Evolutionary conservation across 2,113 vertebrate genomes (phyloP), one percentile per base, ranked within the genome.

Genomic region (Hippocampus mohnikei): DNA sequence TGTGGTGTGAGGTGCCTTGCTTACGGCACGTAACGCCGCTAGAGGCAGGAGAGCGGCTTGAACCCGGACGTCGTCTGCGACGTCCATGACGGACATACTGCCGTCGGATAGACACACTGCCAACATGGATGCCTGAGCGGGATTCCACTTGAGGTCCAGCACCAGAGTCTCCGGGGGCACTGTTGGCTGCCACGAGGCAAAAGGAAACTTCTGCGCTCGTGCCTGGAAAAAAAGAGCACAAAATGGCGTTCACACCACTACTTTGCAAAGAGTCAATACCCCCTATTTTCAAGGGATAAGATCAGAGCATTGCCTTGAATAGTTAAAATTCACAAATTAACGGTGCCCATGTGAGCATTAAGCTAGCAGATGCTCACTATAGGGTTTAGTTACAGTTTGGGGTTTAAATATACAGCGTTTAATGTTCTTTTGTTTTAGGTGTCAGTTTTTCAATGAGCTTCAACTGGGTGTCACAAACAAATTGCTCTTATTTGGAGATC

Each of bases 121-220:
- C 87, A 95, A 82, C 90, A 95, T 89, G 50, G 92, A 82, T 0
- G 90, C 76, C 1, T 86, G 91, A 0, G 80, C 80, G 0, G 97
- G 97, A 84, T 96, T 99, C 97, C 97, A 99, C 76, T 96, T 98
- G 74, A 99, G 90, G 84, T 99, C 97, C 0, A 89, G 94, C 69
- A 98, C 93, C 5, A 87, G 23, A 0, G 79, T 77, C 8, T 88
- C 89, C 0, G 85, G 69, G 13, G 92, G 85, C n/a, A 88, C 93
- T 33, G 80, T 56, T 25, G 95, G 93, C 64, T 91, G 92, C 60
- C 95, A 87, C 25, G 91, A 93, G 1, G 94, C 88, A 83, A 99
- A 98, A 0, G 95, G 94, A 2, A 91, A 87, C 80, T 97, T 99
- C 73, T 95, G 94, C 63, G 81, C 93, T 33, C 91, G 92, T 8